A percentile compares a stretch with the other conserved stretches of the same genome.
Evolutionary conservation across 2,888 invertebrate genomes (phyloP).

Genomic region (Phorcus lineatus): DNA sequence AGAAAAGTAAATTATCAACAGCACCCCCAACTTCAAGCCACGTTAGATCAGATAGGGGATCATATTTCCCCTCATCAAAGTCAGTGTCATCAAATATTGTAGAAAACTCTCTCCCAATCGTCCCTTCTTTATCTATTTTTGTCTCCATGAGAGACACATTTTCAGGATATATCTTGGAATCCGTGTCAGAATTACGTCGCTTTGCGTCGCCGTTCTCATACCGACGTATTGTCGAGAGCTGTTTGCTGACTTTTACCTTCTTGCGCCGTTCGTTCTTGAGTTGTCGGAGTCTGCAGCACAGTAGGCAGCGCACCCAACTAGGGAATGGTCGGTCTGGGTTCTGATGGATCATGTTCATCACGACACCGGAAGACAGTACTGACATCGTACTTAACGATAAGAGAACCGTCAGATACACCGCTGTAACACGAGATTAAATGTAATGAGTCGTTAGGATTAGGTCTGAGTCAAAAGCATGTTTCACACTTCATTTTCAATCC

Average conservation of each 20-base stretch:
- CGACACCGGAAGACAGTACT: slow-evolving; percentile 55
- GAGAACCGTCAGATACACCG: slow-evolving; percentile 55
- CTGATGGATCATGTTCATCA: slow-evolving; percentile 55
- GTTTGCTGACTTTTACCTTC: neutral
- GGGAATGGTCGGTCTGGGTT: slow-evolving; percentile 46
- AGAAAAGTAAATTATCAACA: slow-evolving; percentile 47
- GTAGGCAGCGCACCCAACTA: slow-evolving; percentile 38
- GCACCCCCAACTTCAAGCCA: slow-evolving; percentile 43
- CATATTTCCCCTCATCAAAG: neutral
- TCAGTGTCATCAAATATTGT: slow-evolving; percentile 23
- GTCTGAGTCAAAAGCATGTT: no score
- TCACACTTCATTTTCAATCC: no score
- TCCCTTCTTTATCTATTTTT: neutral
- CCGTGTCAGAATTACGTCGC: slow-evolving; percentile 8
- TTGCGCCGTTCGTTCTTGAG: neutral
- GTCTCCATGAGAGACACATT: slow-evolving; percentile 12
- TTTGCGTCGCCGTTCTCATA: slow-evolving; percentile 22
- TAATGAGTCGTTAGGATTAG: no score
- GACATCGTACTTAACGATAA: slow-evolving; percentile 56
- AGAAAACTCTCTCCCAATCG: slow-evolving; percentile 24
- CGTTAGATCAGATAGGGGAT: slow-evolving; percentile 19
- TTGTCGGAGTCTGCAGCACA: slow-evolving; percentile 36
- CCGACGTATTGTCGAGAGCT: neutral
- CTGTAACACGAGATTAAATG: slow-evolving; percentile 30
- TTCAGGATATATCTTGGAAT: slow-evolving; percentile 3